Evolutionary conservation across 2,888 invertebrate species (phyloP), one percentile per base, ranked within the genome.

Genomic region (Pheosia tremula): DNA sequence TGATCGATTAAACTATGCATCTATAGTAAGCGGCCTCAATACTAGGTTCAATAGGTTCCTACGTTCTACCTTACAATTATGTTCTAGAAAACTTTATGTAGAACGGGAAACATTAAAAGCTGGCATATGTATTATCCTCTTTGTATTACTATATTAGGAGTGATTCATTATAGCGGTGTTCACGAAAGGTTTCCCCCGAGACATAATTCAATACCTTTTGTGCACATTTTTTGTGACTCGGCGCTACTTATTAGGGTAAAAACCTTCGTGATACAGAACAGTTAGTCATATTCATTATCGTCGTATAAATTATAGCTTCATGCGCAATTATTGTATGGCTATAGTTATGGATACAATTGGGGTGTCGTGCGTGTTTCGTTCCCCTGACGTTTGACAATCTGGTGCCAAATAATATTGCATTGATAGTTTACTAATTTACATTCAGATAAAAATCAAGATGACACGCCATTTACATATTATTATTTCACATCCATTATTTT

Each of bases 261-360:
- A 89, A 86, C 86, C 84, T 90, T 86, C 92, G 92, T 92, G 92
- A 76, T 85, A 81, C 73, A 71, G 71, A 75, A 82, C 85, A 86
- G 87, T 92, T 90, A 88, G 82, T 91, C 89, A 90, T 84, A 87
- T 89, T 89, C 87, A 89, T 88, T 92, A 89, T 87, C 84, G 84
- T 86, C 80, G 85, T 86, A 87, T 88, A 89, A 90, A 89, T 89
- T 91, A 90, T 89, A 86, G 84, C 81, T 85, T 87, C 81, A 85
- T 86, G 87, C 83, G 84, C 84, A 87, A 86, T 88, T 88, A 86
- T 84, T 85, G 83, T 85, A 82, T 77, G 81, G 82, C 82, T 76
- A 82, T 77, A 81, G 82, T 82, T 76, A 77, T 73, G 77, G 79
- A 84, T 80, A 84, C 74, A 73, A 79, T 66, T 68, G 76, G 64